Evolutionary conservation across 2,797 vertebrate genomes (phyloP).

Genomic region (Channa striata): DNA sequence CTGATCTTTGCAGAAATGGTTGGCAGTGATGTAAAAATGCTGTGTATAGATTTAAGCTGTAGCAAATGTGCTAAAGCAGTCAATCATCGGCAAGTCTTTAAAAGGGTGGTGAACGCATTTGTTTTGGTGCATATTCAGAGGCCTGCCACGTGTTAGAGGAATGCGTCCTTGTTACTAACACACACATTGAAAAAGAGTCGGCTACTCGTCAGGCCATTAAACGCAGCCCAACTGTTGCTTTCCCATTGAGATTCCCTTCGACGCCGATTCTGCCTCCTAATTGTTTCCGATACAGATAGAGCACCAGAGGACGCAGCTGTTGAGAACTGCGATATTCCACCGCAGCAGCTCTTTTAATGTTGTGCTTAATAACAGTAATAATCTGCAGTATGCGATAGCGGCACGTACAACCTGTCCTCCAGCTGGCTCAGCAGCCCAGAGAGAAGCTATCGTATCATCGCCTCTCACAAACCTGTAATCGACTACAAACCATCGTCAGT

Average conservation of each 20-base stretch:
- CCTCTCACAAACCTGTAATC: conserved; percentile 47
- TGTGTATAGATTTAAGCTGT: no score
- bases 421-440: conserved; percentile 50
- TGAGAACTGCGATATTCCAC: conserved; percentile 19
- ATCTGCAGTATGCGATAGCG: conserved; percentile 38
- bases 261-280: conserved; percentile 19
- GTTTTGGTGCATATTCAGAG: neutral
- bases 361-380: conserved; percentile 57
- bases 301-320: conserved; percentile 42
- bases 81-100: no score
- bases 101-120: neutral
- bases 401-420: conserved; percentile 41
- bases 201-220: conserved; percentile 23
- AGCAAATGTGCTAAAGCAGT: neutral
- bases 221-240: conserved; percentile 19
- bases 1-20: neutral
- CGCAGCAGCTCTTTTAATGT: conserved; percentile 46
- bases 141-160: no score
- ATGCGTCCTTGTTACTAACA: neutral
- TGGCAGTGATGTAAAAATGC: neutral
- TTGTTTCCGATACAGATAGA: conserved; percentile 24
- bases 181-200: conserved; percentile 1
- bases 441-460: conserved; percentile 17
- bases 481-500: conserved; percentile 21
- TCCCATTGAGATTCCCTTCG: conserved; percentile 19